phyloP scores from a whole-genome alignment of 30 jellyfish, hydroid and myxozoan species.

The Hydractinia echinata region DNA sequence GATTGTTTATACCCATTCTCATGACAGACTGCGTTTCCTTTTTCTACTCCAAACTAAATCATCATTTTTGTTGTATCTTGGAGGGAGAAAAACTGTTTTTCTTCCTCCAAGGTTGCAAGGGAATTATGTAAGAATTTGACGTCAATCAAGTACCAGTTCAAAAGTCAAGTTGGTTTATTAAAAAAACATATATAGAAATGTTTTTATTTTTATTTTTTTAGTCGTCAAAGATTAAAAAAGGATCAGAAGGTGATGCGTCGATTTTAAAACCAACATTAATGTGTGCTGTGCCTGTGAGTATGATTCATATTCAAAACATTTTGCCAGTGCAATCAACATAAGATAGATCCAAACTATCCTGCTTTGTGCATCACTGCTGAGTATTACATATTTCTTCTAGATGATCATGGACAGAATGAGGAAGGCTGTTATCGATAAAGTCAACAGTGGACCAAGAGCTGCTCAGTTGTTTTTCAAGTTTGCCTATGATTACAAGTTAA shows the following conservation, averaged over 20 bases:
- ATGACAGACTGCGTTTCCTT: too few relatives aligned
- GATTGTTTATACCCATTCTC: too few relatives aligned
- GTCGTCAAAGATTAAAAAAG: constrained; percentile 95
- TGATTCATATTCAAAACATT: not conserved
- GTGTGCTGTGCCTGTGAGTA: constrained; percentile 91
- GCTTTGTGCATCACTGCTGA: not conserved
- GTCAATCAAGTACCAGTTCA: too few relatives aligned
- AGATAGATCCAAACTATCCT: too few relatives aligned
- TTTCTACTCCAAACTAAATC: too few relatives aligned
- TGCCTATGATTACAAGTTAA: constrained; percentile 66
- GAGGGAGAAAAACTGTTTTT: too few relatives aligned
- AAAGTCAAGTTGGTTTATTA: too few relatives aligned
- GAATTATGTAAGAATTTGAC: too few relatives aligned
- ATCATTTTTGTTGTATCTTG: too few relatives aligned
- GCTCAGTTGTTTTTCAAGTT: constrained; percentile 67
- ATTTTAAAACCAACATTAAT: constrained; percentile 77
- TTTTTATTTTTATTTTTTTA: constrained; percentile 15
- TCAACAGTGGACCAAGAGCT: constrained; percentile 62
- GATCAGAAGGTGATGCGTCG: constrained; percentile 85
- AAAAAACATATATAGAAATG: too few relatives aligned
- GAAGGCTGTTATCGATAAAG: constrained; percentile 81
- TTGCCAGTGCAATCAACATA: not conserved
- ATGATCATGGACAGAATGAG: constrained; percentile 91
- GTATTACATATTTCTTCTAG: constrained; percentile 26
- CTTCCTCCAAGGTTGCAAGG: too few relatives aligned